Conservation (phyloP, 1,140 invertebrate genomes). For the Planococcus citri region DNA sequence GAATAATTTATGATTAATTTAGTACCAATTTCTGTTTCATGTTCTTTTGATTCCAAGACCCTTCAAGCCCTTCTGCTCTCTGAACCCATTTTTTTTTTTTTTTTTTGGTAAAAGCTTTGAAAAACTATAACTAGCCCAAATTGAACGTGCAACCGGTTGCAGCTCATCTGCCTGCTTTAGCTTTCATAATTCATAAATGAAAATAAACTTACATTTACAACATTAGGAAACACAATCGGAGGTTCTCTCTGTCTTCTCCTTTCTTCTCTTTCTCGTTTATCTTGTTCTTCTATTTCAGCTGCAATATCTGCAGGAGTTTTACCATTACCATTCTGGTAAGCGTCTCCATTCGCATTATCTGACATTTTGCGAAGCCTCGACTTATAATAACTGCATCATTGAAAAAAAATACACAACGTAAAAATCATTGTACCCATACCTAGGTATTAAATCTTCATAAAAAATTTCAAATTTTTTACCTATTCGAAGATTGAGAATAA, state of each 20-base stretch:
- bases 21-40: neutral
- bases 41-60: too few species aligned
- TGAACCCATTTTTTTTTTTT: too few species aligned
- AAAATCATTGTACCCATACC: neutral
- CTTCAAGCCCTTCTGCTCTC: too few species aligned
- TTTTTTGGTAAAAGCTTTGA: too few species aligned
- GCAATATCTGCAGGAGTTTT: slow-evolving; percentile 34
- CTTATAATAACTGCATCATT: neutral
- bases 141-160: too few species aligned
- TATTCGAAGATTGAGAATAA: neutral
- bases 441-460: too few species aligned
- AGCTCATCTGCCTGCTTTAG: too few species aligned
- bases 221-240: slow-evolving; percentile 67
- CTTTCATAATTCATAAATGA: too few species aligned
- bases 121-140: too few species aligned
- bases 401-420: neutral
- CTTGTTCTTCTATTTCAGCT: slow-evolving; percentile 50
- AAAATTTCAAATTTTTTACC: neutral
- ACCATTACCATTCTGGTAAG: slow-evolving; percentile 30
- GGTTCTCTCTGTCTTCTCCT: slow-evolving; percentile 62
- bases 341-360: slow-evolving; percentile 24
- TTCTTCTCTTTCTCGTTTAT: slow-evolving; percentile 50
- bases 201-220: slow-evolving; percentile 56
- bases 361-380: slow-evolving; percentile 23
- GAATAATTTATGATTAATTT: neutral